phyloP scores from a whole-genome alignment of 2,113 vertebrate genomes.

The Mandrillus leucophaeus region DNA sequence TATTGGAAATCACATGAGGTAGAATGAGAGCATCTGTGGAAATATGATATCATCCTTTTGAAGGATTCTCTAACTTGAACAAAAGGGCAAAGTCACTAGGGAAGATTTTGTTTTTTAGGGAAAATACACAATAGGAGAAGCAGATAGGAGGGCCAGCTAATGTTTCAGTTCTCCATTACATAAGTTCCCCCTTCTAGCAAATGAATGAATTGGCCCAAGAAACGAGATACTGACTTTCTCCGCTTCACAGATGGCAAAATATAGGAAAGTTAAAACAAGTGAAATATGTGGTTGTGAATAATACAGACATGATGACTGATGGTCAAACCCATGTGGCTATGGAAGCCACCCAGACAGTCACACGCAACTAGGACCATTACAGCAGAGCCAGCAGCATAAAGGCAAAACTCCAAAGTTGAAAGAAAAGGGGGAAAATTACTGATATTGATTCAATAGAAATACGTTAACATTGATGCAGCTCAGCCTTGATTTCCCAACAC shows the following conservation, averaged over 20 bases:
- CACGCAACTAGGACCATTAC: not conserved
- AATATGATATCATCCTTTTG: not conserved
- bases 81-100: not conserved
- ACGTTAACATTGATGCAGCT: not conserved
- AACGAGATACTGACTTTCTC: not conserved
- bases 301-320: not conserved
- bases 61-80: not conserved
- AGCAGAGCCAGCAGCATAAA: not conserved
- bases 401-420: not conserved
- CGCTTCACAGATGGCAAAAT: not conserved
- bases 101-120: not conserved
- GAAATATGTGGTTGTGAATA: not conserved
- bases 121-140: not conserved
- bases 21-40: not conserved
- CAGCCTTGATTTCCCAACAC: not conserved
- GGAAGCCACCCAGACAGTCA: not conserved
- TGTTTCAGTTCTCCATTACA: not conserved
- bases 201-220: not conserved
- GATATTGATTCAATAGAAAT: not conserved
- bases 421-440: not conserved
- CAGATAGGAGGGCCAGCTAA: not conserved
- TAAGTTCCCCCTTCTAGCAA: not conserved
- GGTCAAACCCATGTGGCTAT: not conserved
- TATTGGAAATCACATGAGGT: not conserved
- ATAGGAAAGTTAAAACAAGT: not conserved